phyloP scores from a whole-genome alignment of 1,140 invertebrate species.

The Phocides pigmalion region DNA sequence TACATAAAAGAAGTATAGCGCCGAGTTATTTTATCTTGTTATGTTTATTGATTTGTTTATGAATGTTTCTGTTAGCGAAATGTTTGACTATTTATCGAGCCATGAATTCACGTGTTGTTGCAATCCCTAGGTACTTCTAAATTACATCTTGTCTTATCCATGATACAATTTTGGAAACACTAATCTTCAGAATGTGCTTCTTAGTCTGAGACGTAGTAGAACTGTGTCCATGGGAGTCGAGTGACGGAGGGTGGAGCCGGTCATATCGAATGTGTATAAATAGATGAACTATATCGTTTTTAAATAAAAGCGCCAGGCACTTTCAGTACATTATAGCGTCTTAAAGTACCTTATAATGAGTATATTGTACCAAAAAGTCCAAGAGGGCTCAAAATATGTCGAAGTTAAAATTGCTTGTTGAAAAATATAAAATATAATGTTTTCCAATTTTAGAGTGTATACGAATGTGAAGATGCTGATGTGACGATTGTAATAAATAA shows the following conservation, averaged over 20 bases:
- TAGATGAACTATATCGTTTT: constrained; percentile 74
- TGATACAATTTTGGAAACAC: neutral
- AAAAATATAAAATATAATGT: constrained; percentile 67
- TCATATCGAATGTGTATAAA: constrained; percentile 57
- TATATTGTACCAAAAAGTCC: constrained; percentile 54
- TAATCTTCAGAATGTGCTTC: neutral
- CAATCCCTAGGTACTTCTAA: neutral
- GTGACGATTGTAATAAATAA: constrained; percentile 62
- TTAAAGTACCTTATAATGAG: constrained; percentile 55
- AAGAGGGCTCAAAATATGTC: constrained; percentile 53
- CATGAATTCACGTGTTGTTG: constrained; percentile 15
- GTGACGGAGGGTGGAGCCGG: constrained; percentile 10
- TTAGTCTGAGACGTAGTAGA: constrained; percentile 20
- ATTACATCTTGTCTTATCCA: neutral
- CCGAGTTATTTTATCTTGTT: constrained; percentile 20
- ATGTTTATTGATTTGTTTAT: constrained; percentile 26
- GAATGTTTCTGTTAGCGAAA: constrained; percentile 25
- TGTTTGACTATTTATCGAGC: constrained; percentile 27
- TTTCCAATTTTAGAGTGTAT: constrained; percentile 70
- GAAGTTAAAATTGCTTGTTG: constrained; percentile 70
- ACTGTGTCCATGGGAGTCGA: constrained; percentile 19
- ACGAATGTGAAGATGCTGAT: constrained; percentile 49
- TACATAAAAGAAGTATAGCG: neutral
- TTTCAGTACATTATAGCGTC: constrained; percentile 61
- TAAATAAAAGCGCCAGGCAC: constrained; percentile 70